These are phyloP conservation scores for Parelbella ahira DNA, from an alignment of 2,888 invertebrate species.

Conservation along the genomic window DNA sequence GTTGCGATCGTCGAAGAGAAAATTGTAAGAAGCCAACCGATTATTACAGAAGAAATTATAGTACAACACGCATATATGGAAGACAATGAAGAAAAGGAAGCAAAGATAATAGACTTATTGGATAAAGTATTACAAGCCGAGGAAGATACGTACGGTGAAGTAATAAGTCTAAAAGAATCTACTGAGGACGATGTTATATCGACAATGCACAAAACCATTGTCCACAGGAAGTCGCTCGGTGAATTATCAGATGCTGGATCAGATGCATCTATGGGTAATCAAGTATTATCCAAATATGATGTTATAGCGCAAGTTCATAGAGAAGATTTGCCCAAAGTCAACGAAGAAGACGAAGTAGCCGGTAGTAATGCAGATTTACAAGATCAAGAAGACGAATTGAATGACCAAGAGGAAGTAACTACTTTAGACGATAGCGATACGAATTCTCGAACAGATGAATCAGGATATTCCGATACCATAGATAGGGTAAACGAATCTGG, in stretches of 20 bases:
- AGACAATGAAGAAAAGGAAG: conserved; percentile 68
- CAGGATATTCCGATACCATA: conserved; percentile 70
- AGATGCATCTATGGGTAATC: conserved; percentile 65
- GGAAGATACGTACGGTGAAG: conserved; percentile 66
- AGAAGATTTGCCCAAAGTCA: conserved; percentile 71
- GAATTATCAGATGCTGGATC: conserved; percentile 70
- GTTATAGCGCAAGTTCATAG: conserved; percentile 80
- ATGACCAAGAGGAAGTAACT: conserved; percentile 52
- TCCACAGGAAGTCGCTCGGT: conserved; percentile 61
- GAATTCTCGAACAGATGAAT: conserved; percentile 68
- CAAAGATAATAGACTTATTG: conserved; percentile 70
- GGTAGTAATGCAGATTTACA: conserved; percentile 35
- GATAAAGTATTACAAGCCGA: conserved; percentile 74
- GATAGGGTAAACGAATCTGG: conserved; percentile 56
- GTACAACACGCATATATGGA: conserved; percentile 57
- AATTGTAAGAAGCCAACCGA: conserved; percentile 35
- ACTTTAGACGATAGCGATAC: conserved; percentile 64
- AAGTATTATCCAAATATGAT: conserved; percentile 75
- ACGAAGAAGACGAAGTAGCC: conserved; percentile 59
- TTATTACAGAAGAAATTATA: conserved; percentile 48
- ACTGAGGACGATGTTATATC: conserved; percentile 40
- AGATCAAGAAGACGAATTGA: conserved; percentile 25
- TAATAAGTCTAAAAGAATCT: conserved; percentile 50
- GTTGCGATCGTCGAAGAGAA: conserved; percentile 39
- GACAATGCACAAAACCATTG: conserved; percentile 36